Percentiles rank a stretch among this genome's conserved stretches.
Conservation (phyloP, 2,113 vertebrate species). For the Cairina moschata region DNA sequence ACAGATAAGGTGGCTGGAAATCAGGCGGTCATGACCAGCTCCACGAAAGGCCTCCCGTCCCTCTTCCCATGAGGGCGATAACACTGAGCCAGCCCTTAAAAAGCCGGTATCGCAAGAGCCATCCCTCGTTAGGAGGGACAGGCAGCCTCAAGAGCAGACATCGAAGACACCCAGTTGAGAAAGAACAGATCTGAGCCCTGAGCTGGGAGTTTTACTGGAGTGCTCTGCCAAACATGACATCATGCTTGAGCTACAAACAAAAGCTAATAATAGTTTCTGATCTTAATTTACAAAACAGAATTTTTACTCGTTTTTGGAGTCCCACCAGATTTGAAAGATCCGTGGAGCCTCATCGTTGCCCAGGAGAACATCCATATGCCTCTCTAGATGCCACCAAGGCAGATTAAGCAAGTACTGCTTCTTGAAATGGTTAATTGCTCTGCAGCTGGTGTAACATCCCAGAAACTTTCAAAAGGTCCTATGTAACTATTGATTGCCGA, state of each 20-base stretch:
- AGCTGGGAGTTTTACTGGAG: conserved; percentile 59
- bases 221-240: conserved; percentile 74
- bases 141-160: conserved; percentile 1
- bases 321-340: conserved; percentile 59
- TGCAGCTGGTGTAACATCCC: background rate
- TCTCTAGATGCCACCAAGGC: background rate
- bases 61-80: background rate
- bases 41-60: background rate
- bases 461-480: background rate
- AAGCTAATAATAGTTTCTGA: conserved; percentile 77
- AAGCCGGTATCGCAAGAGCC: conserved; percentile 10
- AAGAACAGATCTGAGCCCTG: conserved; percentile 49
- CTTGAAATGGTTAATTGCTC: conserved; percentile 14
- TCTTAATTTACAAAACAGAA: conserved; percentile 74
- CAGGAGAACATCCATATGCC: conserved; percentile 34
- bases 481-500: conserved; percentile 36
- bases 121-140: background rate
- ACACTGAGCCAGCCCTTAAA: background rate
- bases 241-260: conserved; percentile 75
- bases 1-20: conserved; percentile 26
- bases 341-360: conserved; percentile 19
- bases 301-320: conserved; percentile 70
- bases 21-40: background rate
- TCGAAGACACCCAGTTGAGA: background rate
- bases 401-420: background rate